phyloP scores from a whole-genome alignment of 2,888 invertebrate species.

The Diaprepes abbreviatus region DNA sequence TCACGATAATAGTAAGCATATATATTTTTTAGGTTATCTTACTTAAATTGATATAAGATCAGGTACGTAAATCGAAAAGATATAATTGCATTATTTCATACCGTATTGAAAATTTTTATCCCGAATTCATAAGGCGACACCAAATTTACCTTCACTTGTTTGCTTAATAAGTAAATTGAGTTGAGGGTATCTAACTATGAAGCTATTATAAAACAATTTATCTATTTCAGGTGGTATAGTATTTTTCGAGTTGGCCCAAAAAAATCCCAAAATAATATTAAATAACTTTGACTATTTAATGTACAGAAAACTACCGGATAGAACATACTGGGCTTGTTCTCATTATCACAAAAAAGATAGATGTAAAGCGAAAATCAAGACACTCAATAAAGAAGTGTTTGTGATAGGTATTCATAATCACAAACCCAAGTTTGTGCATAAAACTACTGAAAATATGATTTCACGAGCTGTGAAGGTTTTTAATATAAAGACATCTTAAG shows the following conservation, averaged over 20 bases:
- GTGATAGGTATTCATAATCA: slow-evolving; percentile 52
- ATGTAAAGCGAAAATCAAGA: slow-evolving; percentile 53
- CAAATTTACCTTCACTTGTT: no score
- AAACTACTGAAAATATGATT: neutral
- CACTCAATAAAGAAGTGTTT: slow-evolving; percentile 47
- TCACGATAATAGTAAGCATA: no score
- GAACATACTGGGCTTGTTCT: slow-evolving; percentile 54
- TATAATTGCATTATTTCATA: no score
- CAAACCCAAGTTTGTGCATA: slow-evolving; percentile 38
- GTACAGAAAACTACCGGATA: slow-evolving; percentile 47
- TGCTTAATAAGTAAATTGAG: no score
- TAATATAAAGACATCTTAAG: neutral
- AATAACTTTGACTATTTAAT: slow-evolving; percentile 28
- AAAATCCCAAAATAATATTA: slow-evolving; percentile 31
- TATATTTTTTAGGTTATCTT: no score
- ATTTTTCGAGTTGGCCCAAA: slow-evolving; percentile 49
- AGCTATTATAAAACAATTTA: no score
- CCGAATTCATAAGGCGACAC: no score
- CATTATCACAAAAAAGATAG: slow-evolving; percentile 49
- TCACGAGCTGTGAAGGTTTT: neutral
- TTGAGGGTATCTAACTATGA: no score
- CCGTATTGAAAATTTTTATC: no score
- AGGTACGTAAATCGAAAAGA: no score
- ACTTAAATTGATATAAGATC: no score
- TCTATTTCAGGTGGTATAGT: no score